Conservation (phyloP, 1,140 invertebrate species). For the Bombus terrestris region DNA sequence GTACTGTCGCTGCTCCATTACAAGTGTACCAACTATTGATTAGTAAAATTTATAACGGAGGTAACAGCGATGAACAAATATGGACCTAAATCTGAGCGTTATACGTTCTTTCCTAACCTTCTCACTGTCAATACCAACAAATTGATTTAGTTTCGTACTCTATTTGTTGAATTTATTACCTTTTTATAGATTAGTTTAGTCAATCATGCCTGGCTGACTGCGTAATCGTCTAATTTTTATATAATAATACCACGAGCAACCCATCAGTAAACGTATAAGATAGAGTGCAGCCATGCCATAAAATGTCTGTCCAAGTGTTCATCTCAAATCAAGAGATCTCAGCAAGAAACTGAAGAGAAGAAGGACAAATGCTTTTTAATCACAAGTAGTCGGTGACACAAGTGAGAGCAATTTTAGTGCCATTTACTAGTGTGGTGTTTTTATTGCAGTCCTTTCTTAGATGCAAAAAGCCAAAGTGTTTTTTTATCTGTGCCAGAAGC, state of each 20-base stretch:
- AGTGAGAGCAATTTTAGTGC: conserved; percentile 83
- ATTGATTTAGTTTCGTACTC: conserved; percentile 78
- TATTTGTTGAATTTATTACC: conserved; percentile 81
- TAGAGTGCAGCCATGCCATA: conserved; percentile 54
- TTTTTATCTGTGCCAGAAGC: conserved; percentile 79
- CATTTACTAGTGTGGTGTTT: conserved; percentile 83
- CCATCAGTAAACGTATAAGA: conserved; percentile 44
- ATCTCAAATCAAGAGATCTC: conserved; percentile 63
- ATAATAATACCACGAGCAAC: conserved; percentile 57
- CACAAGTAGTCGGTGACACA: conserved; percentile 78
- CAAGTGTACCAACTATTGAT: conserved; percentile 72
- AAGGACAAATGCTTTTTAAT: conserved; percentile 77
- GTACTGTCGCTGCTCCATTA: conserved; percentile 56
- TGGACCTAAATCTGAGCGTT: conserved; percentile 77
- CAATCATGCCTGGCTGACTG: conserved; percentile 76
- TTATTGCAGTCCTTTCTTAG: conserved; percentile 80
- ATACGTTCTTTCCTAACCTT: conserved; percentile 72
- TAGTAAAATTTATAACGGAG: conserved; percentile 66
- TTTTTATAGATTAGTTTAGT: conserved; percentile 81
- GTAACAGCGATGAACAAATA: conserved; percentile 71
- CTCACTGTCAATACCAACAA: conserved; percentile 75
- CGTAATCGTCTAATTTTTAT: conserved; percentile 73
- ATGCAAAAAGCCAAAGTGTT: conserved; percentile 83
- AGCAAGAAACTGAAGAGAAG: conserved; percentile 60
- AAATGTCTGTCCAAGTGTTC: conserved; percentile 60